These are phyloP conservation scores for Eilema caniola DNA, from an alignment of 2,888 invertebrate species.

Conservation along the genomic window DNA sequence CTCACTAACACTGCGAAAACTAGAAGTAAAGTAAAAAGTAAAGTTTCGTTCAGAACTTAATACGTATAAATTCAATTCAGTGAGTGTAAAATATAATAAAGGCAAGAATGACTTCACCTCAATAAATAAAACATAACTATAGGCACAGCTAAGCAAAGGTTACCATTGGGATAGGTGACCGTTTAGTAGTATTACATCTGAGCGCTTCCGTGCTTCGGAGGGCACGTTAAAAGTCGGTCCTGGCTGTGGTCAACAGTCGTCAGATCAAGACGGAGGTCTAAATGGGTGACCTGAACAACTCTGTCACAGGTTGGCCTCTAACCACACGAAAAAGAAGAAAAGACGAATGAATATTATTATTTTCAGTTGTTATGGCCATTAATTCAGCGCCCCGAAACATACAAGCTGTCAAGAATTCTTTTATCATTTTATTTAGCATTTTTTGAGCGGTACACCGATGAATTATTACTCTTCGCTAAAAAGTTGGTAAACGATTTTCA, in stretches of 20 bases:
- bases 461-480: constrained; percentile 61
- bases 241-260: no score
- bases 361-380: constrained; percentile 35
- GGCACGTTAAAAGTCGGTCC: no score
- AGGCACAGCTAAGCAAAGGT: no score
- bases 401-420: constrained; percentile 39
- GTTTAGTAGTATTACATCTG: no score
- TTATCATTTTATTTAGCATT: constrained; percentile 50
- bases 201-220: no score
- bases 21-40: background rate
- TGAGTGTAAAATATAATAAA: background rate
- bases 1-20: background rate
- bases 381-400: constrained; percentile 39
- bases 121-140: constrained; percentile 29
- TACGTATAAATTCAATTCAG: background rate
- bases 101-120: constrained; percentile 8
- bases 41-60: background rate
- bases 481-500: constrained; percentile 73
- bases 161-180: no score
- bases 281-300: no score
- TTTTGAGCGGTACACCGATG: constrained; percentile 54
- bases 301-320: no score
- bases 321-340: no score
- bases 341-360: constrained; percentile 28
- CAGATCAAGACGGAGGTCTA: no score